A percentile compares a stretch with the other conserved stretches of the same genome.
Conservation (phyloP, 2,113 vertebrate species). For the Rhadina sibilatrix region DNA sequence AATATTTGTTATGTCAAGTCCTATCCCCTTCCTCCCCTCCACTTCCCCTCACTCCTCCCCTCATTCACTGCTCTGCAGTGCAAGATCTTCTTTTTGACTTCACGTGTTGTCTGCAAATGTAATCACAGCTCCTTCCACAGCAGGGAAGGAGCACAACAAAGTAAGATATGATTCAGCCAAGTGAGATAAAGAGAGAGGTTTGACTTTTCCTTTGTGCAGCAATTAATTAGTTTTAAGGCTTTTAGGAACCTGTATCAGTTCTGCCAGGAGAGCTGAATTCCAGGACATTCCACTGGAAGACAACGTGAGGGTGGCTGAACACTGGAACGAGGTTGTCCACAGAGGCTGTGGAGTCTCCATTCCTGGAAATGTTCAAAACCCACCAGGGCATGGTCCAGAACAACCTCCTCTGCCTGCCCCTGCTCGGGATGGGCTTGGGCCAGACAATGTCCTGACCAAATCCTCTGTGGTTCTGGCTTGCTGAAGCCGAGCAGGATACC, state of each 20-base stretch:
- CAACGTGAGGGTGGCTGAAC: neutral
- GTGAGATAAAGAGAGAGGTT: neutral
- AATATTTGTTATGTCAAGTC: neutral
- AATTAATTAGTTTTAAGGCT: neutral
- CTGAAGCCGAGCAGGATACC: neutral
- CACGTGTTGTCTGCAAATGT: neutral
- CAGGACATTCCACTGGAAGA: neutral
- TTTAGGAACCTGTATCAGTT: neutral
- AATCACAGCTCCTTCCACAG: slow-evolving; percentile 36
- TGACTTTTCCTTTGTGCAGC: neutral
- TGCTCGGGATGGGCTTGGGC: neutral
- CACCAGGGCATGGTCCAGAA: neutral
- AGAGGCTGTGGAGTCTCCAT: neutral
- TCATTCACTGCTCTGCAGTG: neutral
- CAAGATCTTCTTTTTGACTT: neutral
- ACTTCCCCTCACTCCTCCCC: neutral
- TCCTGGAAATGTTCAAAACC: neutral
- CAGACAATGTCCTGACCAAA: neutral
- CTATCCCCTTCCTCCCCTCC: neutral
- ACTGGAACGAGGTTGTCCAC: neutral
- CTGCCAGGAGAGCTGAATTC: neutral
- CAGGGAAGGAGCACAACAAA: slow-evolving; percentile 10
- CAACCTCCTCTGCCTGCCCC: neutral
- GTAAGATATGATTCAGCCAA: slow-evolving; percentile 4
- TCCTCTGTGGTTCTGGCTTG: neutral